Evolutionary conservation across 2,113 vertebrate genomes (phyloP), one percentile per base, ranked within the genome.

Genomic region (Microtus richardsoni): DNA sequence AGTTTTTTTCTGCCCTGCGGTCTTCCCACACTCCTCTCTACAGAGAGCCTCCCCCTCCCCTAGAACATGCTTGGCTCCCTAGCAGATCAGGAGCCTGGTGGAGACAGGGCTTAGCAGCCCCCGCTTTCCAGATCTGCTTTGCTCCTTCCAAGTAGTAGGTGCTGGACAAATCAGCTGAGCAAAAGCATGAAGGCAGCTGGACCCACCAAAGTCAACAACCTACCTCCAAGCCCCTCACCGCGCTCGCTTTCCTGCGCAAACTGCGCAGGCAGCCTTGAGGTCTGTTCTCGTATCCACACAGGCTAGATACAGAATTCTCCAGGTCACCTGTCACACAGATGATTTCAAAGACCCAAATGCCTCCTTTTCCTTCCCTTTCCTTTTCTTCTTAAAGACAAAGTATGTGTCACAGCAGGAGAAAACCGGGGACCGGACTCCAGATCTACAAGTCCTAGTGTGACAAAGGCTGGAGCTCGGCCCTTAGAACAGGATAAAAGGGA

Each of bases 371-470:
- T 60, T 26, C 4, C 11, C 0, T 33, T 49, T 58, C 28, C 66
- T 1, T 39, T 74, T 19, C 73, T 86, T 80, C 60, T 78, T 90
- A 71, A 95, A 88, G 41, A 74, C 47, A 71, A 60, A 80, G 28
- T 41, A 14, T 21, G 64, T 62, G 17, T 52, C 66, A 90, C 9
- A 36, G 41, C 47, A 17, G 41, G 39, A 84, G 89, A 78, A 41
- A 44, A 60, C 26, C 36, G 10, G 33, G 44, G 17, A 7, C 16
- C 80, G 33, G 73, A 21, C 66, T 83, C 58, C 41, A 14, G 44
- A n/a, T 84, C 39, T 12, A 47, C 11, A 49, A 28, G 70, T 60
- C 70, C 70, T 39, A 73, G 73, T 70, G 39, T 28, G 22, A 3
- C 30, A 79, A 84, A 71, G 91, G 52, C 28, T 62, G 58, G 92